Base-by-base conservation (phyloP, 2,113 vertebrate genomes). In the Semicossyphus pulcher region DNA sequence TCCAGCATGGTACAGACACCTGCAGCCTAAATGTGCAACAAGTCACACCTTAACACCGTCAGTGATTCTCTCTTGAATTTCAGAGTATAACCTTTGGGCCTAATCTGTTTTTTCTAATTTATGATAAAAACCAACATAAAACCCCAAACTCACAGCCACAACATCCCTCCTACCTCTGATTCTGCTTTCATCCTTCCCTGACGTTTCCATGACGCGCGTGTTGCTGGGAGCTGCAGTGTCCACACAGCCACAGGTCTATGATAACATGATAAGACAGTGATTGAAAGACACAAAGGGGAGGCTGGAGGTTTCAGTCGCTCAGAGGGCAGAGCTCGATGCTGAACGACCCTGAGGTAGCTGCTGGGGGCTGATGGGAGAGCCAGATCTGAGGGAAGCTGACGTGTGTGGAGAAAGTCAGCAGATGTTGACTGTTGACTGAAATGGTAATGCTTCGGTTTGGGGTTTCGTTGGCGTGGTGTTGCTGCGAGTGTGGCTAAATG, bases 221-320 rank as follows among this genome's bases (percentile, higher is more conserved):
- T 51, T 49, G 28, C 39, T 52, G 26, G 18, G 15, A 39, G 58
- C 62, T 21, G 15, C 14, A 29, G 31, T 41, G 18, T 66, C 20
- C 34, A 12, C 48, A 29, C 29, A 42, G 44, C 57, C 51, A 29
- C 1, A 26, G 23, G 68, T 61, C 31, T 54, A n/a, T 45, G 63
- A 72, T 56, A 63, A 53, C 26, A 65, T 36, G 66, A 58, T 47
- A 41, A 83, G 48, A 65, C 59, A 68, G 34, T 34, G 49, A 75
- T 61, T 42, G 36, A 39, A 45, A 65, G 44, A 52, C 45, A 31
- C 31, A 10, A 26, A 29, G 15, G 26, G 49, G 36, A 44, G 31
- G 48, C 18, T 52, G 36, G 52, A 65, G 45, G 32, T 45, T 61
- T 67, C 34, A 29, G 36, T 47, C 44, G 42, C 34, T 2, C 8